Conservation (phyloP, 2,113 vertebrate species). For the Ascaphus truei region DNA sequence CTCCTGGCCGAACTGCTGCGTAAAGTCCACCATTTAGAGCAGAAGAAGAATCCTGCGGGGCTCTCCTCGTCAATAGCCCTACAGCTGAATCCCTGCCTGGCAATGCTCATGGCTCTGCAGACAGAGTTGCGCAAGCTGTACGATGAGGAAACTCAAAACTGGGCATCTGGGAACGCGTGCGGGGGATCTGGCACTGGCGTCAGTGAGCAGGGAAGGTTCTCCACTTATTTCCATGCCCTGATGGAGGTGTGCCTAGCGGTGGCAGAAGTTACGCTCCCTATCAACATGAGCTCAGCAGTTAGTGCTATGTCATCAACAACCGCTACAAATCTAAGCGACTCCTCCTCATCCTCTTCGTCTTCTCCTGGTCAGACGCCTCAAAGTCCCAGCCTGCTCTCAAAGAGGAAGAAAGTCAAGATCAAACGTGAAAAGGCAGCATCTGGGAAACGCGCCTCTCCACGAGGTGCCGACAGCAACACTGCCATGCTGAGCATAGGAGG, state of each 20-base stretch:
- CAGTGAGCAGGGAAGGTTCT: slow-evolving; percentile 87
- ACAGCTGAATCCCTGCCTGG: slow-evolving; percentile 91
- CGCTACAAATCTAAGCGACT: slow-evolving; percentile 88
- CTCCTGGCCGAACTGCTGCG: slow-evolving; percentile 87
- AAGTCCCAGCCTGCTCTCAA: slow-evolving; percentile 91
- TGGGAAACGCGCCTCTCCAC: slow-evolving; percentile 71
- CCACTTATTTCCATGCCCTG: slow-evolving; percentile 91
- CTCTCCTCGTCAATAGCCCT: slow-evolving; percentile 88
- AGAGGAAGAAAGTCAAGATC: slow-evolving; percentile 97
- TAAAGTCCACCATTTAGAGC: slow-evolving; percentile 85
- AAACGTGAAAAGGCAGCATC: slow-evolving; percentile 86
- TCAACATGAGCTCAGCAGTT: slow-evolving; percentile 79
- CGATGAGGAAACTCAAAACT: slow-evolving; percentile 88
- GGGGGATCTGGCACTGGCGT: slow-evolving; percentile 64
- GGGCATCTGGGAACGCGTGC: slow-evolving; percentile 65
- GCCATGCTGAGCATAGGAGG: slow-evolving; percentile 82
- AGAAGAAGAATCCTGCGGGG: slow-evolving; percentile 76
- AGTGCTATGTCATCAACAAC: slow-evolving; percentile 78
- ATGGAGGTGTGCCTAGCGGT: slow-evolving; percentile 95
- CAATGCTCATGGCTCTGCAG: slow-evolving; percentile 93
- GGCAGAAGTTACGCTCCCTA: slow-evolving; percentile 89
- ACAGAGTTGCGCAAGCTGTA: slow-evolving; percentile 92
- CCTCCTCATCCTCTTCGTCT: slow-evolving; percentile 89
- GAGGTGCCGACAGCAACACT: slow-evolving; percentile 68
- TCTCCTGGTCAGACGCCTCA: slow-evolving; percentile 94